Percentiles rank a stretch among this genome's conserved stretches.
Evolutionary conservation across 2,888 invertebrate genomes (phyloP).

Genomic region (Eristalis tenax): DNA sequence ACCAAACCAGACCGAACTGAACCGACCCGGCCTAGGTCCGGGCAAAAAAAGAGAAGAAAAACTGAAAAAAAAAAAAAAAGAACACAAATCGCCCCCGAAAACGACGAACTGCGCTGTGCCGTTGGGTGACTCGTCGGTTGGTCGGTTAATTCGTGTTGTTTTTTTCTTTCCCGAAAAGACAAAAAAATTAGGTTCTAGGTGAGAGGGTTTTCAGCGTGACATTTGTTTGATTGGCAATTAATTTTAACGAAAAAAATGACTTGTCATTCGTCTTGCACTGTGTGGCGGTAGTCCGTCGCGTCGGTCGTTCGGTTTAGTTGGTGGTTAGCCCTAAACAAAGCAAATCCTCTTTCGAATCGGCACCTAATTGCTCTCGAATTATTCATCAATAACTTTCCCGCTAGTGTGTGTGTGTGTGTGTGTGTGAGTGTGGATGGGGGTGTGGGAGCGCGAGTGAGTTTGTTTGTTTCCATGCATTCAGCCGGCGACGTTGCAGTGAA

Average conservation of each 20-base stretch:
- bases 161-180: neutral
- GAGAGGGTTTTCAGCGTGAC: conserved; percentile 36
- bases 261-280: neutral
- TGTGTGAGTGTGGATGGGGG: neutral
- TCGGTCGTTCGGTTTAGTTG: neutral
- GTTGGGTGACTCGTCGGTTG: no score
- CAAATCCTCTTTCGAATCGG: conserved; percentile 13
- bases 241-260: conserved; percentile 19
- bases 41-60: neutral
- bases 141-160: no score
- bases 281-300: neutral
- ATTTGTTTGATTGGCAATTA: conserved; percentile 59
- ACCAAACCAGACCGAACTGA: conserved; percentile 28
- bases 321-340: neutral
- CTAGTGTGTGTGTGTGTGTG: neutral
- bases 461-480: neutral
- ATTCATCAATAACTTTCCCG: conserved; percentile 4
- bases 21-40: neutral
- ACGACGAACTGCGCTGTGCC: neutral
- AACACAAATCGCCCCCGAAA: neutral
- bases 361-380: conserved; percentile 29
- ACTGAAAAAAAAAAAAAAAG: no score
- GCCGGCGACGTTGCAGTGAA: no score
- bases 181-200: conserved; percentile 11
- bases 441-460: neutral